A percentile compares a stretch with the other conserved stretches of the same genome.
Evolutionary conservation across 2,113 vertebrate genomes (phyloP).

Genomic region (Misgurnus mizolepis): DNA sequence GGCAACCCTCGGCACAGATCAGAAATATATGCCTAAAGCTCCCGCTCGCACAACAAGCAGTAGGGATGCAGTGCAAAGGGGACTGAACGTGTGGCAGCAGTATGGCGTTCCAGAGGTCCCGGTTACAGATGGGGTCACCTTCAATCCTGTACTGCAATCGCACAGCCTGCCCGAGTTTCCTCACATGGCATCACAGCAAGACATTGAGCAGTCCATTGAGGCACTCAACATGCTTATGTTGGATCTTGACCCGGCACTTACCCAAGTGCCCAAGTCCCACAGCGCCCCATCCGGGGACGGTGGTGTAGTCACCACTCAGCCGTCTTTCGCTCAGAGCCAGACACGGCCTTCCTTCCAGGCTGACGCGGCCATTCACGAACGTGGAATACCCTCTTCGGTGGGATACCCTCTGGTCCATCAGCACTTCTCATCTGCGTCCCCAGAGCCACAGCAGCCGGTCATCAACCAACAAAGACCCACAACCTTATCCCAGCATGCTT

Average conservation of each 20-base stretch:
- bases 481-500: slow-evolving; percentile 21
- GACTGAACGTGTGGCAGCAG: slow-evolving; percentile 92
- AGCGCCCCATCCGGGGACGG: slow-evolving; percentile 78
- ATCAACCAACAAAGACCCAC: slow-evolving; percentile 55
- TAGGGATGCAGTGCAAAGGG: slow-evolving; percentile 92
- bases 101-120: slow-evolving; percentile 81
- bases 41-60: slow-evolving; percentile 91
- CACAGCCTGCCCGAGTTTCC: slow-evolving; percentile 90
- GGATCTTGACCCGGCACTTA: slow-evolving; percentile 78
- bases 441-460: slow-evolving; percentile 50
- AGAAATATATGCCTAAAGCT: slow-evolving; percentile 79
- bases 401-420: slow-evolving; percentile 49
- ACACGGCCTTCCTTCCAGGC: slow-evolving; percentile 70
- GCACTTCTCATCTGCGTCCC: slow-evolving; percentile 40
- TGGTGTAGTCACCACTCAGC: slow-evolving; percentile 79
- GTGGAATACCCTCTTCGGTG: slow-evolving; percentile 43
- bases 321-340: slow-evolving; percentile 75
- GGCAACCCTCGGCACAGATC: slow-evolving; percentile 55
- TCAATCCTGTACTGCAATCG: slow-evolving; percentile 68
- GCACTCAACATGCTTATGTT: slow-evolving; percentile 94
- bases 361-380: slow-evolving; percentile 53
- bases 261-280: slow-evolving; percentile 83
- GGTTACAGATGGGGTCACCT: slow-evolving; percentile 70
- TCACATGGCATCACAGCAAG: slow-evolving; percentile 83
- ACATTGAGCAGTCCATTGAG: slow-evolving; percentile 96